Evolutionary conservation across 2,888 invertebrate species (phyloP).

Genomic region (Parnassius glacialis): DNA sequence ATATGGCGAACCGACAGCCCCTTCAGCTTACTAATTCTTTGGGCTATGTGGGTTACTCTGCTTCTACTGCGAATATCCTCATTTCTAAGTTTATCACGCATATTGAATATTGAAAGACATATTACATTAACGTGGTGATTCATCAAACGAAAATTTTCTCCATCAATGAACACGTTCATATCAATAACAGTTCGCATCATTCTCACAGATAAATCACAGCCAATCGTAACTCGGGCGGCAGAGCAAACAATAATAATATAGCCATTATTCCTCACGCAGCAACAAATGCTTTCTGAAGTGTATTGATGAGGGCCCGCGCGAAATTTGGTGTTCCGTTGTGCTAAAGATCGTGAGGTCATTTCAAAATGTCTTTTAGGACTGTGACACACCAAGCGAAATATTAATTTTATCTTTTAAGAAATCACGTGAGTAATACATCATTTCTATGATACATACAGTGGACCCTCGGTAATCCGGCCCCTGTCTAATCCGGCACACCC

Average conservation of each 20-base stretch:
- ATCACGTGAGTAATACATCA: too few relatives aligned
- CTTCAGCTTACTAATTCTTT: too few relatives aligned
- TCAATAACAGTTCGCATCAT: slow-evolving; percentile 28
- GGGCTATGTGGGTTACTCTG: too few relatives aligned
- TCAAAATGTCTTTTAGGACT: slow-evolving; percentile 42
- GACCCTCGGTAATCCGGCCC: too few relatives aligned
- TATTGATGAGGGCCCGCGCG: slow-evolving; percentile 52
- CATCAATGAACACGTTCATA: slow-evolving; percentile 19
- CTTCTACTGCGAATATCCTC: too few relatives aligned
- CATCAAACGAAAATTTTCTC: slow-evolving; percentile 12
- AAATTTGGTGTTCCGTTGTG: slow-evolving; percentile 44
- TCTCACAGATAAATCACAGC: slow-evolving; percentile 42
- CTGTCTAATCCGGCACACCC: too few relatives aligned
- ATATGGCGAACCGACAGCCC: too few relatives aligned
- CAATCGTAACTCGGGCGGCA: slow-evolving; percentile 33
- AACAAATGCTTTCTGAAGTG: slow-evolving; percentile 52
- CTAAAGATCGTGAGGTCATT: slow-evolving; percentile 53
- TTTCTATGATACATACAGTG: too few relatives aligned
- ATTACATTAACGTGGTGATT: neutral
- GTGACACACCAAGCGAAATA: slow-evolving; percentile 36
- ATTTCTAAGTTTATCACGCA: too few relatives aligned
- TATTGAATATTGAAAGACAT: neutral
- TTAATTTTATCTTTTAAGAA: neutral
- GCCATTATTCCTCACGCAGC: slow-evolving; percentile 49
- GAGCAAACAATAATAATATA: slow-evolving; percentile 45